Percentiles rank a stretch among this genome's conserved stretches.
Conservation (phyloP, 2,113 vertebrate species). For the Myiagra hebetior region DNA sequence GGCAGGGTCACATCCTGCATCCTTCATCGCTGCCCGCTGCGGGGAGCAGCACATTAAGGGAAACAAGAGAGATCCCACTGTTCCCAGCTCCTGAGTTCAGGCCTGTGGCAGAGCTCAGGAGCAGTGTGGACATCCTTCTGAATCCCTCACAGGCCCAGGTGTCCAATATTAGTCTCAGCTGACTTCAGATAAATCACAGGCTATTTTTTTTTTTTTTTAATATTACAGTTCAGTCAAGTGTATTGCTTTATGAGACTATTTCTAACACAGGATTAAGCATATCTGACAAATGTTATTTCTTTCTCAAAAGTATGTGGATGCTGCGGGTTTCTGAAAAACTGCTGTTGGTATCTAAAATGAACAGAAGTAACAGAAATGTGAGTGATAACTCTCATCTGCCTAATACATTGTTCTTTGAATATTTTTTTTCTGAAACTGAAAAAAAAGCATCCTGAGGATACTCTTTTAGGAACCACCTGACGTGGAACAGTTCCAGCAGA, state of each 20-base stretch:
- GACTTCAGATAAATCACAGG: neutral
- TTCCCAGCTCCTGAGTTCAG: neutral
- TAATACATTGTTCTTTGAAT: neutral
- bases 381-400: neutral
- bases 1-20: neutral
- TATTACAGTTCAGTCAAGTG: neutral
- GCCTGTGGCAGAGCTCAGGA: neutral
- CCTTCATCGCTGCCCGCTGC: fast-evolving
- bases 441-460: neutral
- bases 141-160: neutral
- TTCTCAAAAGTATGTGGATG: neutral
- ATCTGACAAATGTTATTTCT: neutral
- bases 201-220: neutral
- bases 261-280: neutral
- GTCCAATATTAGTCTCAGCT: neutral
- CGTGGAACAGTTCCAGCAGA: neutral
- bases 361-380: neutral
- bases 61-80: neutral
- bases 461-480: conserved; percentile 27
- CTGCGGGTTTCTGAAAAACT: neutral
- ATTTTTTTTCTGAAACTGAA: neutral
- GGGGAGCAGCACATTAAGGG: neutral
- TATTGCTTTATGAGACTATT: neutral
- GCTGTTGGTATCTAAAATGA: neutral
- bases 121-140: neutral